Evolutionary conservation across 2,797 vertebrate genomes (phyloP), one percentile per base, ranked within the genome.

Genomic region (Lithobates sylvaticus): DNA sequence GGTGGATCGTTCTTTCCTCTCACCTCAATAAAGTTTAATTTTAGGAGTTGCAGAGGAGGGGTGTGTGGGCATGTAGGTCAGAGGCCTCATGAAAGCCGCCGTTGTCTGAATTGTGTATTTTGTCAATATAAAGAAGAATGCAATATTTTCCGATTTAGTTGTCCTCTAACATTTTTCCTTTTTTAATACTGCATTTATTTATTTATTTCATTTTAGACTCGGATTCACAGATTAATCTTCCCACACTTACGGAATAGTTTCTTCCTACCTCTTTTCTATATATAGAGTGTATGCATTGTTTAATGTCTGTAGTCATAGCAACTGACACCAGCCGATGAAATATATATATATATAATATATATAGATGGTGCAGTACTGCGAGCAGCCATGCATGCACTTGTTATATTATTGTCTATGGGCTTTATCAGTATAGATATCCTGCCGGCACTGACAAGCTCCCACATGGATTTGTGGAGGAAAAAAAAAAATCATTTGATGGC

Each of bases 211-310:
- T 58, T 61, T 61, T 61, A 18, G 54, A 61, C 54, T 23, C 0
- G 10, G 44, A 47, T 47, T 47, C 4, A 6, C 54, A 7, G 54
- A 5, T 61, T n/a, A n/a, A 23, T 61, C 78, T 10, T 54, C 39
- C 47, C 29, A 50, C 68, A 29, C 27, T 42, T 54, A 21, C 27
- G 29, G 76, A 26, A 44, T 23, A 42, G 29, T 67, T 61, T 67
- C 76, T 69, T 80, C 78, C 65, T 80, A 80, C 78, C 78, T 50
- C 47, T 44, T 80, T 80, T 69, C 78, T 80, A 80, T 69, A 58
- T 81, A 58, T 81, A 81, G 67, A 42, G 39, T 81, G 47, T 58
- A 58, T 72, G 15, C 69, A 81, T 81, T 81, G 79, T 81, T 80
- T 80, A 80, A 69, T 81, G 67, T 81, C 68, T 72, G 67, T 81